Conservation (phyloP, 2,797 vertebrate genomes). For the Urocyon cinereoargenteus region DNA sequence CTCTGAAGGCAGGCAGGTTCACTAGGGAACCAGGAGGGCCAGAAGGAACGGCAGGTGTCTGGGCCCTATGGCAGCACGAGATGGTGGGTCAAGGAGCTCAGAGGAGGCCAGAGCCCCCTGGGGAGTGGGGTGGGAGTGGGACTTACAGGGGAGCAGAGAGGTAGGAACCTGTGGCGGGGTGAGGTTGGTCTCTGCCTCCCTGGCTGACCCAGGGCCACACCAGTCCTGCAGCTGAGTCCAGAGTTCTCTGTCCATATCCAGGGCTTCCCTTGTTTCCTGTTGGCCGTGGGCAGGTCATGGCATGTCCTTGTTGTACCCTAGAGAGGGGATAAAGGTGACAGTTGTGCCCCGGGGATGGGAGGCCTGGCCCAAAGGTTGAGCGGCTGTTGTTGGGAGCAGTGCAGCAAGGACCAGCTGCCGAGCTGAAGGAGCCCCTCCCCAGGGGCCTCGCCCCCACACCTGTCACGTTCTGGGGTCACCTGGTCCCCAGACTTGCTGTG, state of each 20-base stretch:
- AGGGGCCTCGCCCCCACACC: background rate
- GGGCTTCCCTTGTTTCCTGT: no score
- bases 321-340: background rate
- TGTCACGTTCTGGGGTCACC: background rate
- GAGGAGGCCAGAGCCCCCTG: background rate
- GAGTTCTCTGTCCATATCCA: background rate
- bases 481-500: background rate
- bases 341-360: background rate
- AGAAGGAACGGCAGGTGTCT: background rate
- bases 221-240: fast-evolving
- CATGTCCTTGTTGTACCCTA: background rate
- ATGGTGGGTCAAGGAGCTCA: background rate
- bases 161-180: background rate
- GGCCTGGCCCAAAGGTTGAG: background rate
- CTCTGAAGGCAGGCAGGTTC: no score
- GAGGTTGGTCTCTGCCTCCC: background rate
- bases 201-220: background rate
- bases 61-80: background rate
- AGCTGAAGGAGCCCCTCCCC: no score
- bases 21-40: background rate
- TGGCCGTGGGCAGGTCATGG: background rate
- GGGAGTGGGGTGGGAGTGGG: no score
- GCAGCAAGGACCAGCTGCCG: background rate
- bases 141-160: background rate
- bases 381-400: background rate